Conservation (phyloP, 2,888 invertebrate species). For the Acanthosoma haemorrhoidale region DNA sequence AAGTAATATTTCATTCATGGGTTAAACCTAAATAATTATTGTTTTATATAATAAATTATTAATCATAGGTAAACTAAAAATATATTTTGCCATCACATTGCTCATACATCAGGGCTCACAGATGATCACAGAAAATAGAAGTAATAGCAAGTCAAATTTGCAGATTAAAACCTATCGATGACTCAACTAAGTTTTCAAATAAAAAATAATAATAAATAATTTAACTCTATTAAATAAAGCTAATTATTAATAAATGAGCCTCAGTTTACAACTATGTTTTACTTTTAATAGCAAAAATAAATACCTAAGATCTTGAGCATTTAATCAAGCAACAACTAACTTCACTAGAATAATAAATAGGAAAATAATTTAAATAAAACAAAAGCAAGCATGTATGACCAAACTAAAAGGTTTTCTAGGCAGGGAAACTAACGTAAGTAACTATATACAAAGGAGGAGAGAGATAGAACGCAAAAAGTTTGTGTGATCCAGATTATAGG, state of each 20-base stretch:
- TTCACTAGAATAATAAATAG: background rate
- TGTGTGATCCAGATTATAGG: background rate
- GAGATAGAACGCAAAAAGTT: background rate
- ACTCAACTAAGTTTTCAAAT: background rate
- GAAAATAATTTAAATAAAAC: background rate
- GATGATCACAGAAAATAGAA: constrained; percentile 2
- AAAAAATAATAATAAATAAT: background rate
- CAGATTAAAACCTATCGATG: too few species aligned
- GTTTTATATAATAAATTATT: too few species aligned
- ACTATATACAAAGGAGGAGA: background rate
- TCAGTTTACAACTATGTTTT: background rate
- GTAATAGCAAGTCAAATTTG: background rate
- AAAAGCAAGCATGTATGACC: background rate
- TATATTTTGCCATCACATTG: too few species aligned
- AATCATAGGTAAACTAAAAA: too few species aligned
- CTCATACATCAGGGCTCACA: background rate
- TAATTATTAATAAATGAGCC: background rate
- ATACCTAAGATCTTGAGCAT: background rate
- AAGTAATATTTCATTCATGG: too few species aligned
- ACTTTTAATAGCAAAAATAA: constrained; percentile 5
- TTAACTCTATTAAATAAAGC: background rate
- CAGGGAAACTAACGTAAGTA: background rate
- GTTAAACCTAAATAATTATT: too few species aligned
- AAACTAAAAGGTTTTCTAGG: background rate
- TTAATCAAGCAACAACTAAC: background rate